Conservation (phyloP, 2,113 vertebrate genomes). For the Tragelaphus buxtoni region DNA sequence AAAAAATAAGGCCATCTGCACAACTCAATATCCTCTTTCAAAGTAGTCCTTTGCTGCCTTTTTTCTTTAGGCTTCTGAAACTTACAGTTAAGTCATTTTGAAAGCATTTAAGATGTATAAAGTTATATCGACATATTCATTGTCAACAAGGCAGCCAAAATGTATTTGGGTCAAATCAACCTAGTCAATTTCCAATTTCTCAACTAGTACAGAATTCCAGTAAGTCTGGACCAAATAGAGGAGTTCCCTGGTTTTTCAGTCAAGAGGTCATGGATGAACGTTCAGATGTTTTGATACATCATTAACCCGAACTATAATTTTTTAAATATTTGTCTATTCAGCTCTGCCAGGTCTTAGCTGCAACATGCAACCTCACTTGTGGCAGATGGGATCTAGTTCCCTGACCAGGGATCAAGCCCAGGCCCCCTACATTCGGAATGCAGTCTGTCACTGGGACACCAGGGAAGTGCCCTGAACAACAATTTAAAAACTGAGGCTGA, state of each 20-base stretch:
- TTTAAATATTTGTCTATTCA: background rate
- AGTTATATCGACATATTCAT: constrained; percentile 39
- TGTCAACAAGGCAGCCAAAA: background rate
- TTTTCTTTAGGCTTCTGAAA: background rate
- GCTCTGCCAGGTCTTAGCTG: background rate
- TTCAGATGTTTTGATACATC: background rate
- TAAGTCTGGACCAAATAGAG: constrained; percentile 37
- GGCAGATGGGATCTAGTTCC: background rate
- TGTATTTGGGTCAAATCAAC: constrained; percentile 18
- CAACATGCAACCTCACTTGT: background rate
- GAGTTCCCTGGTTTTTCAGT: background rate
- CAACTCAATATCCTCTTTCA: background rate
- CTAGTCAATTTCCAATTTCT: background rate
- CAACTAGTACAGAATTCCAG: background rate
- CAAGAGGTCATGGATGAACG: background rate
- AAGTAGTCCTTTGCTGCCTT: constrained; percentile 15
- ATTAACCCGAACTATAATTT: constrained; percentile 8
- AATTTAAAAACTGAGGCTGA: constrained; percentile 33
- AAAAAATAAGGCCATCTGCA: background rate
- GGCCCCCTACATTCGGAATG: background rate
- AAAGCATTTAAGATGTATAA: background rate
- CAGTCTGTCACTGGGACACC: background rate
- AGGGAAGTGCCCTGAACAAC: background rate
- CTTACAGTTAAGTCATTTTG: constrained; percentile 12
- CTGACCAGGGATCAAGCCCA: background rate